phyloP scores from a whole-genome alignment of 2,888 invertebrate genomes.

The Protophormia terraenovae region DNA sequence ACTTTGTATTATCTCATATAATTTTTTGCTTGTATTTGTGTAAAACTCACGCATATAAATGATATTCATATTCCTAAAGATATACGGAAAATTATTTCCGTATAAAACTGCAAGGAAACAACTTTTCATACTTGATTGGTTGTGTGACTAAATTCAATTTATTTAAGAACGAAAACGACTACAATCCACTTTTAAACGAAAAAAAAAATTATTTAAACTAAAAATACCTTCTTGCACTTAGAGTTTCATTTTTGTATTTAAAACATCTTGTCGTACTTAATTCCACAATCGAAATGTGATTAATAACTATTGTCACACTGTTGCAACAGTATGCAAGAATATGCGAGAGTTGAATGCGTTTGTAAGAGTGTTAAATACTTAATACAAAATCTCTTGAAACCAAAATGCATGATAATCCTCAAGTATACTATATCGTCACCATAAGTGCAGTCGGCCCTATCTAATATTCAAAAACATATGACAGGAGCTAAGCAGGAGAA shows the following conservation, averaged over 20 bases:
- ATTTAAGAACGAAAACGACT: neutral
- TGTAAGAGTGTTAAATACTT: neutral
- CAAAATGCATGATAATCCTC: neutral
- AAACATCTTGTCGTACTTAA: constrained; percentile 74
- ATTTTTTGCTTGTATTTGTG: neutral
- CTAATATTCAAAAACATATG: too few relatives aligned
- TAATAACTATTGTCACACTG: constrained; percentile 77
- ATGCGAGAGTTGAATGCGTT: neutral
- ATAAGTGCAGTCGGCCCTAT: too few relatives aligned
- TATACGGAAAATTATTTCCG: neutral
- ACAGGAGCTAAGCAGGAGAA: too few relatives aligned
- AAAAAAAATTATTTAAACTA: neutral
- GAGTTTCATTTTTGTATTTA: constrained; percentile 54
- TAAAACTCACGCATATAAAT: neutral
- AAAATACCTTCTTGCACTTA: constrained; percentile 21
- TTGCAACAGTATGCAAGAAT: constrained; percentile 67
- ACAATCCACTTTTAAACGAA: neutral
- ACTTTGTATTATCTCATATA: too few relatives aligned
- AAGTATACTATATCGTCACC: too few relatives aligned
- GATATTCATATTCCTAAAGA: neutral
- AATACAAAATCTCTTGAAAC: constrained; percentile 23
- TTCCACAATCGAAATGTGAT: constrained; percentile 79
- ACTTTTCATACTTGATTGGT: constrained; percentile 14
- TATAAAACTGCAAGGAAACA: neutral
- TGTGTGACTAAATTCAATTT: constrained; percentile 21